Evolutionary conservation across 2,113 vertebrate genomes (phyloP).

Genomic region (Rafetus swinhoei): DNA sequence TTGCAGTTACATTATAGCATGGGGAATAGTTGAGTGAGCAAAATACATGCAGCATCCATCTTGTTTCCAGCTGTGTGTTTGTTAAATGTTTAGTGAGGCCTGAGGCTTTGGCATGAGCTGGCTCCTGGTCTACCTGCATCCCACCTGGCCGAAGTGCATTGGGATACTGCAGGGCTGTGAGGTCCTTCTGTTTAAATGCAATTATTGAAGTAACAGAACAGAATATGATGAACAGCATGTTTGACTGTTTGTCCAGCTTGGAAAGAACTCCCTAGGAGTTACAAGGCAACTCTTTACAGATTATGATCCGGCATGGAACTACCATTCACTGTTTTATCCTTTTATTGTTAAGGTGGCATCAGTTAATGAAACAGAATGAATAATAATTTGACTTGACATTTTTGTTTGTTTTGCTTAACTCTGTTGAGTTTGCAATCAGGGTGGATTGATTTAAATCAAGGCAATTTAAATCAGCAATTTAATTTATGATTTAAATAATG

Average conservation of each 20-base stretch:
- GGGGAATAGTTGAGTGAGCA: background rate
- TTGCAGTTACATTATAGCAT: background rate
- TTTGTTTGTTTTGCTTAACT: background rate
- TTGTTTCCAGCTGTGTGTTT: background rate
- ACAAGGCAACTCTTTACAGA: background rate
- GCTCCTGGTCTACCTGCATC: background rate
- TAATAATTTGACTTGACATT: background rate
- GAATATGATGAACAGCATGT: background rate
- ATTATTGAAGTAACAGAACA: background rate
- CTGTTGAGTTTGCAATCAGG: background rate
- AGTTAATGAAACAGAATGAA: background rate
- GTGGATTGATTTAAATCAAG: background rate
- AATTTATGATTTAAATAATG: background rate
- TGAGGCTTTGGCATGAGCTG: background rate
- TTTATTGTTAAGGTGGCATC: constrained; percentile 28
- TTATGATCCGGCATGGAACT: background rate
- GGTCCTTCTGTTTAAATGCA: background rate
- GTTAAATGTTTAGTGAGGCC: background rate
- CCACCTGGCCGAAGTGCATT: background rate
- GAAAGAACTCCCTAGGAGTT: background rate
- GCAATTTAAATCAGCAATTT: background rate
- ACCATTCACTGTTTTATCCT: constrained; percentile 4
- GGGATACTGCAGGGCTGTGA: background rate
- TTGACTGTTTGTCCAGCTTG: background rate
- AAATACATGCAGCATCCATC: background rate